These are phyloP conservation scores for Sebastes trivittatus DNA, from an alignment of 2,797 vertebrate genomes.

Conservation along the genomic window DNA sequence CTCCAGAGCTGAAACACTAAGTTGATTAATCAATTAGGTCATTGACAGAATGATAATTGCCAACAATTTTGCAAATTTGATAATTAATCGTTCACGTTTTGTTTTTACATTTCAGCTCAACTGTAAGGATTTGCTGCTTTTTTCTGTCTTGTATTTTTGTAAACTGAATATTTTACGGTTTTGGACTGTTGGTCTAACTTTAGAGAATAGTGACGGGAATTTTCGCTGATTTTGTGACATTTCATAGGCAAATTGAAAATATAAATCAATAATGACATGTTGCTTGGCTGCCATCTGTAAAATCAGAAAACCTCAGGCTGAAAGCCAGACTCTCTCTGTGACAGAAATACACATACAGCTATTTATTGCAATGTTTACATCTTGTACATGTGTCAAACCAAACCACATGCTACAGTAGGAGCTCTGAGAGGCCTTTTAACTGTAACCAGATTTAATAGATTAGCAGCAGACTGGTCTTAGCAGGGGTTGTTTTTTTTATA, in stretches of 20 bases:
- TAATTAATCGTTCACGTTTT: neutral
- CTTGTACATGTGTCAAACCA: neutral
- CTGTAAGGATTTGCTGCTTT: neutral
- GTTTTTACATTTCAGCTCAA: neutral
- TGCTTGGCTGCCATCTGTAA: neutral
- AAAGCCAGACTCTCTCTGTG: neutral
- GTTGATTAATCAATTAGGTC: neutral
- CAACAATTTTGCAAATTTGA: neutral
- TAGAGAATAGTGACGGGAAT: neutral
- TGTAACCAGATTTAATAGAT: constrained; percentile 32
- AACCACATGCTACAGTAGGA: neutral
- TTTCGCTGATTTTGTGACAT: neutral
- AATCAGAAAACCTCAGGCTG: neutral
- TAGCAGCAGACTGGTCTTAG: constrained; percentile 9
- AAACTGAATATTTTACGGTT: neutral
- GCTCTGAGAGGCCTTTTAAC: neutral
- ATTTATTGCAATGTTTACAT: neutral
- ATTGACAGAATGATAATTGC: neutral
- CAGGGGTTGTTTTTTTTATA: neutral
- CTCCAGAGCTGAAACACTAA: neutral
- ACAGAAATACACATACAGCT: neutral
- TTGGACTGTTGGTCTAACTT: neutral
- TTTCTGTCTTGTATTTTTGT: neutral
- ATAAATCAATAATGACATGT: neutral
- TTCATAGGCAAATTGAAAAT: neutral